phyloP scores from a whole-genome alignment of 2,888 invertebrate genomes.

The Cephus runcator region DNA sequence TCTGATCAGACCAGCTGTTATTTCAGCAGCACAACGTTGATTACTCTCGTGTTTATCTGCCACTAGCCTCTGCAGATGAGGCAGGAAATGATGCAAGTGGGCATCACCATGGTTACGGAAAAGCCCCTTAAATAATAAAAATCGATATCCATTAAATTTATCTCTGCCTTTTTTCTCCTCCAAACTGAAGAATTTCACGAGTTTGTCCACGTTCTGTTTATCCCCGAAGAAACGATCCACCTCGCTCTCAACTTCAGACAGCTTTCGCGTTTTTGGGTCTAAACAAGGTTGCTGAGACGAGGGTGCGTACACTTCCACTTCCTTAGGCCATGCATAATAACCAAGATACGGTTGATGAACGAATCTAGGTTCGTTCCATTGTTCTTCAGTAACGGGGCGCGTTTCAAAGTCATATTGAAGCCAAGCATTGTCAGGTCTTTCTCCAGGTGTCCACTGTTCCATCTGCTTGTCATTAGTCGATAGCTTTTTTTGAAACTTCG shows the following conservation, averaged over 20 bases:
- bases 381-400: slow-evolving; percentile 72
- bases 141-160: slow-evolving; percentile 77
- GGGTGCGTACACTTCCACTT: slow-evolving; percentile 75
- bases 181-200: slow-evolving; percentile 79
- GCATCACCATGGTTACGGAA: slow-evolving; percentile 82
- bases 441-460: slow-evolving; percentile 65
- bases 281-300: slow-evolving; percentile 73
- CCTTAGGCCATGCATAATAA: slow-evolving; percentile 69
- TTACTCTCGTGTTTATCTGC: slow-evolving; percentile 77
- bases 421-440: slow-evolving; percentile 80
- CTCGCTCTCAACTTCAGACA: slow-evolving; percentile 74
- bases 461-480: slow-evolving; percentile 15
- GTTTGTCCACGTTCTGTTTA: slow-evolving; percentile 74
- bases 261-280: slow-evolving; percentile 68
- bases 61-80: slow-evolving; percentile 75
- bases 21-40: slow-evolving; percentile 86
- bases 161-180: slow-evolving; percentile 90
- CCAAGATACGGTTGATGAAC: slow-evolving; percentile 75
- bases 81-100: slow-evolving; percentile 72
- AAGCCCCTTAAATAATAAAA: slow-evolving; percentile 80
- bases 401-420: slow-evolving; percentile 74
- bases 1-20: slow-evolving; percentile 80
- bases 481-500: slow-evolving; percentile 18
- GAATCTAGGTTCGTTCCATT: slow-evolving; percentile 80
- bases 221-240: slow-evolving; percentile 77